Base-by-base conservation (phyloP, 92 coral and sea anemone species). In the Porites lobata region DNA sequence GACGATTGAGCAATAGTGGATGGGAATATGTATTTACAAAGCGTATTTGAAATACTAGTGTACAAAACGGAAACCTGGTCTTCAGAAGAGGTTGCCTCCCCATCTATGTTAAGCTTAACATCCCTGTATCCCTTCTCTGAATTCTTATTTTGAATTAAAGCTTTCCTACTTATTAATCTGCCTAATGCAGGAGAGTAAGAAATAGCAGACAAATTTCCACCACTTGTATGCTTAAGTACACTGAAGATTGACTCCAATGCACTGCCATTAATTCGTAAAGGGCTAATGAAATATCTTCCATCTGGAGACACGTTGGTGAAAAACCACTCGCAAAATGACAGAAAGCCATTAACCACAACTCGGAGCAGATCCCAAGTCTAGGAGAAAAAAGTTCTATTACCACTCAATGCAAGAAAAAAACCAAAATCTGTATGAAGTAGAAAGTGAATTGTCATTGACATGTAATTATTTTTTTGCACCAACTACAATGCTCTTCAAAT, bases 181-280 rank as follows among this genome's bases (percentile, higher is more conserved):
- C 75, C 82, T 24, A 85, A 75, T 32, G 89, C 75, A 59, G 89
- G 89, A 65, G 83, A 82, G 75, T 85, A 85, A 12, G 89, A 85
- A 4, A 71, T 18, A 14, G 81, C 82, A 71, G 82, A 85, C 58
- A 85, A 11, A 62, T 75, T 85, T 52, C 82, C 88, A 50, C 89
- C 89, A 85, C 89, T 76, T 1, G 89, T 13, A 83, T 21, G 72
- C 57, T 85, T 85, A 11, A 85, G 69, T 11, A 85, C n/a, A 43
- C 89, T 81, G 22, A 68, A 83, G 32, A 89, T 77, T 18, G 88
- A 89, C 22, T 89, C 92, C 13, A 83, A 26, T 24, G 92, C 88
- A 83, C 92, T 83, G 6, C 92, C 92, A 77, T 83, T 89, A 14
- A 89, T 77, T 26, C 88, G 76, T 4, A 89, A 64, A 13, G 88